Base-by-base conservation (phyloP, 2,797 vertebrate genomes). In the Trematomus bernacchii region DNA sequence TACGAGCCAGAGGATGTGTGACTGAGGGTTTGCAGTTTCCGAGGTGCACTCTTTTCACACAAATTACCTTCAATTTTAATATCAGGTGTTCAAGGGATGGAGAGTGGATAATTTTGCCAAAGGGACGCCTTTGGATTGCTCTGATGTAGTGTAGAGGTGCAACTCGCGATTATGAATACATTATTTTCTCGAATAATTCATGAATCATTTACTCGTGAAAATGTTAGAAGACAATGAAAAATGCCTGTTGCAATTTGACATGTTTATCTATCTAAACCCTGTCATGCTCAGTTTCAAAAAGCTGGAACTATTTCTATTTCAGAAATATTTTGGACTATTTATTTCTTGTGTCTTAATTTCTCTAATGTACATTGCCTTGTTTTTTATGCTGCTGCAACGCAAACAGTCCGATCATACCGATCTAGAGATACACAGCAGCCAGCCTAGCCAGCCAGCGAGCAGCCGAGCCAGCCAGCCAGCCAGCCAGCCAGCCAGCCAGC, bases 41-140 rank as follows among this genome's bases (percentile, higher is more conserved):
- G 42, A 77, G 43, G 44, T 18, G 47, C 52, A n/a, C 57, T 69
- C 27, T 46, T 61, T 51, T 75, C 70, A 47, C 57, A 54, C 19
- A 44, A 59, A 61, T 55, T 66, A 15, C 40, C 10, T 51, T 50
- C 13, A 43, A 3, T 53, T 62, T 66, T 33, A 79, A 57, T 46
- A 40, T 44, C 3, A 43, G 46, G 0, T 55, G 43, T 54, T 69
- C 59, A 54, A n/a, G 14, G 40, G 44, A 40, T 11, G 27, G 10
- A 4, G 8, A 50, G 52, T 13, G 21, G 13, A 18, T 21, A 0
- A 27, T 50, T 66, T 40, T 18, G 2, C 54, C 58, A 10, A 12
- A 63, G 9, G 4, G 37, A 55, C 8, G 23, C 18, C 55, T 63
- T 68, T 6, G 8, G 40, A 44, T 10, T 14, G 58, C 23, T 48